Evolutionary conservation across 2,797 vertebrate genomes (phyloP).

Genomic region (Pangasius krempfi): DNA sequence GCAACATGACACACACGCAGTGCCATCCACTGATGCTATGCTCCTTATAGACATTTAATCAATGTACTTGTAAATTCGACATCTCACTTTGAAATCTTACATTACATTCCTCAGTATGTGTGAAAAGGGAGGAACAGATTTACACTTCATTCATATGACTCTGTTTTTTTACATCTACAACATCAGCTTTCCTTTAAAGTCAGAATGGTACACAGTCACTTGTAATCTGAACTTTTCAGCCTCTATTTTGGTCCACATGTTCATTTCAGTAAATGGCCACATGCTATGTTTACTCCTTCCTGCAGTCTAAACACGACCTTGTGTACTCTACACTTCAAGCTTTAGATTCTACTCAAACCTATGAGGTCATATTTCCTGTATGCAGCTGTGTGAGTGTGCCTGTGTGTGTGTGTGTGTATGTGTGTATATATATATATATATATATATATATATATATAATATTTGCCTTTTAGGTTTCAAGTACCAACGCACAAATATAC

Average conservation of each 20-base stretch:
- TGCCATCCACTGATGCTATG: background rate
- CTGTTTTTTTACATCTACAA: background rate
- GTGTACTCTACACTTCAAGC: background rate
- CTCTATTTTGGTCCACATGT: background rate
- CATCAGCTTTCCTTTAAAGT: background rate
- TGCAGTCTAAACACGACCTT: conserved; percentile 26
- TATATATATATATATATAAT: too few relatives aligned
- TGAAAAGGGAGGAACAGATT: background rate
- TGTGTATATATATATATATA: too few relatives aligned
- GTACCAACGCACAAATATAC: background rate
- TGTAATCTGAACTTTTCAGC: background rate
- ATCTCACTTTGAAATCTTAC: background rate
- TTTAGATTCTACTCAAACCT: conserved; percentile 29
- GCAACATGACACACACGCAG: background rate
- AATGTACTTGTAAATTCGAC: background rate
- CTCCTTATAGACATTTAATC: background rate
- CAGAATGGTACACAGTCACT: background rate
- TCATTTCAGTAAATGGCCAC: background rate
- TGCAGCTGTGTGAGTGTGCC: background rate
- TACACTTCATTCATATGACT: background rate
- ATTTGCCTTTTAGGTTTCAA: background rate
- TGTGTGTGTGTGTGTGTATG: background rate
- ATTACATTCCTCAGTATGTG: background rate
- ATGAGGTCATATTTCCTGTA: conserved; percentile 38
- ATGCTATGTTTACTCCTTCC: conserved; percentile 4